phyloP scores from a whole-genome alignment of 2,888 invertebrate genomes.

The Gymnosoma rotundatum region DNA sequence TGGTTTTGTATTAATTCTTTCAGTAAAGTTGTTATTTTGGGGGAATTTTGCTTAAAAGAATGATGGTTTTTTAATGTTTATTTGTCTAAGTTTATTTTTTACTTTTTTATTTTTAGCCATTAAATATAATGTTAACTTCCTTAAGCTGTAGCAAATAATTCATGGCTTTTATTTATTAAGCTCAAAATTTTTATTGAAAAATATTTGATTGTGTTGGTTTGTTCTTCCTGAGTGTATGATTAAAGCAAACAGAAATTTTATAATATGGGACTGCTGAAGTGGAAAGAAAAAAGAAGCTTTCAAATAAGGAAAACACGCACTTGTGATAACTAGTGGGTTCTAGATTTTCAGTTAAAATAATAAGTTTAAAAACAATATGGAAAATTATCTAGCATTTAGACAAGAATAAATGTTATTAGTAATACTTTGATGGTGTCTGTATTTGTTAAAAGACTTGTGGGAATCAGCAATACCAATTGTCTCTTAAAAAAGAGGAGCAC shows the following conservation, averaged over 20 bases:
- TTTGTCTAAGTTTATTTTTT: slow-evolving; percentile 35
- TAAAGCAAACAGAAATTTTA: neutral
- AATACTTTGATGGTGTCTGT: no score
- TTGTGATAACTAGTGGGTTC: no score
- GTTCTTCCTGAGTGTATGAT: neutral
- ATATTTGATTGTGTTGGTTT: neutral
- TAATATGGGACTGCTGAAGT: neutral
- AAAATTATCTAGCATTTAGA: no score
- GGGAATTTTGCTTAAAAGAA: slow-evolving; percentile 10
- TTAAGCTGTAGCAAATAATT: slow-evolving; percentile 2
- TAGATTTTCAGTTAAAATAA: no score
- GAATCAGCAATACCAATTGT: no score
- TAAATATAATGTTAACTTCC: slow-evolving; percentile 34
- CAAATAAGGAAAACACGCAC: no score
- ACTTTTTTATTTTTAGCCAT: slow-evolving; percentile 4
- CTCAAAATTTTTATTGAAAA: slow-evolving; percentile 11
- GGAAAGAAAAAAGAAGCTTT: no score
- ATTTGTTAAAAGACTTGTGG: no score
- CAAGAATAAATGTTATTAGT: no score
- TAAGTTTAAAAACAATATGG: no score
- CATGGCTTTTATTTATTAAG: slow-evolving; percentile 9
- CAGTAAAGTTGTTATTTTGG: neutral
- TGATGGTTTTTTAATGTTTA: slow-evolving; percentile 58
- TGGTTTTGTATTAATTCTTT: slow-evolving; percentile 29
- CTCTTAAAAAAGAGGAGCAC: no score